phyloP scores from a whole-genome alignment of 1,140 invertebrate genomes.

The Rhagoletis zephyria region DNA sequence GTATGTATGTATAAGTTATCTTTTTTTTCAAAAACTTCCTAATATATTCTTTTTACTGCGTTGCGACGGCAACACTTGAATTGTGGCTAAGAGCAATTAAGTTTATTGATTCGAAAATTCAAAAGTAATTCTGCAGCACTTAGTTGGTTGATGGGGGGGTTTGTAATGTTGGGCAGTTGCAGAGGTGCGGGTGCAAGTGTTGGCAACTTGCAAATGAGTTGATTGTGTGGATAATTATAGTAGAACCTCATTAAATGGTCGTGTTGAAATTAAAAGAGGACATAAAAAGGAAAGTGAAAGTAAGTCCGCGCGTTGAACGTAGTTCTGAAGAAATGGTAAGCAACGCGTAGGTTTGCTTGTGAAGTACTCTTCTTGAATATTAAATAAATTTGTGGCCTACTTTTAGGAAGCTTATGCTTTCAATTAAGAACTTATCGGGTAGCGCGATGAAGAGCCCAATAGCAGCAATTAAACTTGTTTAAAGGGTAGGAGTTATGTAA shows the following conservation, averaged over 20 bases:
- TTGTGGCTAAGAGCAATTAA: slow-evolving; percentile 41
- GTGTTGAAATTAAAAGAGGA: background rate
- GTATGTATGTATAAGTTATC: no score
- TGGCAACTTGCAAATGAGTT: slow-evolving; percentile 34
- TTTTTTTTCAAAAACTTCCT: background rate
- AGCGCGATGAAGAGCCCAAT: background rate
- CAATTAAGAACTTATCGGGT: slow-evolving; percentile 14
- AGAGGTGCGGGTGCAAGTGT: background rate
- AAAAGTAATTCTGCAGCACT: slow-evolving; percentile 44
- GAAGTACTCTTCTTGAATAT: slow-evolving; percentile 22
- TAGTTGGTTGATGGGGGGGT: background rate
- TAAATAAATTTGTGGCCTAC: slow-evolving; percentile 41
- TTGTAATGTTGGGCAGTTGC: background rate
- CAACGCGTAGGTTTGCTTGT: background rate
- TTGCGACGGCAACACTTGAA: slow-evolving; percentile 17
- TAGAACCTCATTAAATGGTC: slow-evolving; percentile 38
- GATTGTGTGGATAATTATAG: slow-evolving; percentile 47
- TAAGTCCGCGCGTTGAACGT: background rate
- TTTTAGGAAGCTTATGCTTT: background rate
- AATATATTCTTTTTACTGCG: background rate
- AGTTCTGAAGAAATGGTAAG: background rate
- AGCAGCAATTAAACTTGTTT: background rate
- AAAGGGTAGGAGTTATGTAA: background rate
- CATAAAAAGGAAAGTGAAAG: background rate
- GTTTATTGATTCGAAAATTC: slow-evolving; percentile 51